Evolutionary conservation across 2,888 invertebrate species (phyloP).

Genomic region (Rhagophthalmus giganteus): DNA sequence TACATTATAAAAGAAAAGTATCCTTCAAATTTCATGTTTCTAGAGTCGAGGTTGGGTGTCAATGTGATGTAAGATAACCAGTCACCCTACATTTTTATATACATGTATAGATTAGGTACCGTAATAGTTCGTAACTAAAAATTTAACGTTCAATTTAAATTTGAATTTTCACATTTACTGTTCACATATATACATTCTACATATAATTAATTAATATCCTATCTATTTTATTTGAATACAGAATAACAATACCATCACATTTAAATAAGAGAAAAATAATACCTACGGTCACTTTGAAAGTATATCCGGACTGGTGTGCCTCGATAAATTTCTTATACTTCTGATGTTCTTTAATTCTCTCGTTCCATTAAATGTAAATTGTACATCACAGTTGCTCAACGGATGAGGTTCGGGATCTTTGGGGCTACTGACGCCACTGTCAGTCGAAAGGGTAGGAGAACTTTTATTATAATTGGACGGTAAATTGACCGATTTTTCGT

Average conservation of each 20-base stretch:
- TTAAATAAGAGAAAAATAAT: conserved; percentile 9
- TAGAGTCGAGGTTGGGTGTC: too few relatives aligned
- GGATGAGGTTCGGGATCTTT: conserved; percentile 62
- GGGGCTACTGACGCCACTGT: conserved; percentile 66
- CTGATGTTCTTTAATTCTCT: conserved; percentile 71
- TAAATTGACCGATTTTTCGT: conserved; percentile 47
- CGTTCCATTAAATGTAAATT: conserved; percentile 78
- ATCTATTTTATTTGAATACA: conserved; percentile 13
- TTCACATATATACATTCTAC: conserved; percentile 13
- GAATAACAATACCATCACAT: conserved; percentile 27
- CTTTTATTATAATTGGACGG: conserved; percentile 37
- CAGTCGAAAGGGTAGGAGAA: conserved; percentile 53
- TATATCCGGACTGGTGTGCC: conserved; percentile 46
- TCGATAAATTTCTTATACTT: conserved; percentile 25
- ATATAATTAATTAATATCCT: conserved; percentile 14
- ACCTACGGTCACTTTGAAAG: conserved; percentile 38
- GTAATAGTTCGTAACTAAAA: too few relatives aligned
- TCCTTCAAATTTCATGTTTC: too few relatives aligned
- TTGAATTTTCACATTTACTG: conserved; percentile 6
- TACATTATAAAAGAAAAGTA: background rate
- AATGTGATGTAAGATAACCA: too few relatives aligned
- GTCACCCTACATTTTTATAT: too few relatives aligned
- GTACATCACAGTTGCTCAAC: conserved; percentile 76
- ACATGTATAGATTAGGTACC: too few relatives aligned
- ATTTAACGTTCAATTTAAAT: too few relatives aligned